These are phyloP conservation scores for Zoanthus sansibaricus DNA, from an alignment of 92 coral and sea anemone species.

Conservation along the genomic window DNA sequence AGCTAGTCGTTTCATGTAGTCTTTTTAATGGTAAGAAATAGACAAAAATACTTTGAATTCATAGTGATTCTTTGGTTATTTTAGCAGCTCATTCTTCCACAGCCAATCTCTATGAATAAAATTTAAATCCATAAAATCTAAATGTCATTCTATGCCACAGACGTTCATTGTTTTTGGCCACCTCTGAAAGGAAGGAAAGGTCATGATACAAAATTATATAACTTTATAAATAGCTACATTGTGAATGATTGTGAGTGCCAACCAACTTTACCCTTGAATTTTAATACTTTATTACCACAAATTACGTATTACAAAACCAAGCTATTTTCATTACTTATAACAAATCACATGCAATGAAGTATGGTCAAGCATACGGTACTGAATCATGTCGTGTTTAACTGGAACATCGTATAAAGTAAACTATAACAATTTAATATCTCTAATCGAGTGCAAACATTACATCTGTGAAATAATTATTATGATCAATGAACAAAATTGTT, in stretches of 20 bases:
- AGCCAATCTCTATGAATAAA: background rate
- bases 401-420: slow-evolving; percentile 13
- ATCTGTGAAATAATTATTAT: slow-evolving; percentile 8
- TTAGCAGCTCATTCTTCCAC: slow-evolving; percentile 9
- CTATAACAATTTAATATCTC: slow-evolving; percentile 12
- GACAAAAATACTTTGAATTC: background rate
- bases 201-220: slow-evolving; percentile 4
- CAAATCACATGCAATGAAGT: slow-evolving; percentile 14
- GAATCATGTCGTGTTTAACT: slow-evolving; percentile 8
- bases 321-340: slow-evolving; percentile 8
- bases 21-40: background rate
- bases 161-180: slow-evolving; percentile 8
- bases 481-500: slow-evolving; percentile 9
- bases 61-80: background rate
- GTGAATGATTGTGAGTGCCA: slow-evolving; percentile 5
- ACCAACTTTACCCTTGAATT: slow-evolving; percentile 7
- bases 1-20: slow-evolving; percentile 7
- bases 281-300: slow-evolving; percentile 8
- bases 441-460: slow-evolving; percentile 8
- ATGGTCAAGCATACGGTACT: slow-evolving; percentile 13
- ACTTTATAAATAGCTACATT: slow-evolving; percentile 7
- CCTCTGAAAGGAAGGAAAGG: slow-evolving; percentile 6
- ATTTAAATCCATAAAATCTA: slow-evolving; percentile 1
- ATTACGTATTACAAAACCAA: slow-evolving; percentile 12
- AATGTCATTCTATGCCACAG: slow-evolving; percentile 7